Conservation (phyloP, 2,113 vertebrate species). For the Papio anubis region DNA sequence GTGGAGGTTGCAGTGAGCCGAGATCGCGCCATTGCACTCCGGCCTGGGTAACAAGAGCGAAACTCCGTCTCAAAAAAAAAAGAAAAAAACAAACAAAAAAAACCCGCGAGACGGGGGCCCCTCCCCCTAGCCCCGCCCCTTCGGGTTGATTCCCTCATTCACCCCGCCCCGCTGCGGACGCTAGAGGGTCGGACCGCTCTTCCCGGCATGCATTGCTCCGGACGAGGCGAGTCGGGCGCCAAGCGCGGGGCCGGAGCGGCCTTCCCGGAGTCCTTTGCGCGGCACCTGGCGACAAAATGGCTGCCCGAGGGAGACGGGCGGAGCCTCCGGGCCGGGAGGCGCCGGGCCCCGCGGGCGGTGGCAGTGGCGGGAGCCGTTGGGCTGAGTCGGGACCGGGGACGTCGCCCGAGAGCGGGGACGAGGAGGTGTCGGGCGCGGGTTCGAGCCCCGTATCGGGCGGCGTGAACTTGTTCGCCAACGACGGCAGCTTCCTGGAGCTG, state of each 20-base stretch:
- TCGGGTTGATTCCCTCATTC: neutral
- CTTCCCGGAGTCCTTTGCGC: conserved; percentile 75
- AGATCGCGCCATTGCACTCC: too few relatives aligned
- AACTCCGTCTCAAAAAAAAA: too few relatives aligned
- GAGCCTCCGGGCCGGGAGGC: conserved; percentile 74
- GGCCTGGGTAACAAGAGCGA: too few relatives aligned
- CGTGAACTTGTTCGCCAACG: conserved; percentile 94
- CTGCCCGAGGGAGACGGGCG: conserved; percentile 81
- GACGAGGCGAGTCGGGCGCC: conserved; percentile 35
- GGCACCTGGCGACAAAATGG: conserved; percentile 82
- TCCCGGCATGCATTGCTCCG: conserved; percentile 73
- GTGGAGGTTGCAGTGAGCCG: too few relatives aligned
- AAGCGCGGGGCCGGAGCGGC: conserved; percentile 59
- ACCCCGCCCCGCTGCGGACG: neutral
- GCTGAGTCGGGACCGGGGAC: conserved; percentile 71
- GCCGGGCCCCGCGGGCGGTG: conserved; percentile 69
- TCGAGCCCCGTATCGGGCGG: conserved; percentile 77
- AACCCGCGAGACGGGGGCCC: accelerated
- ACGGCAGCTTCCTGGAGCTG: conserved; percentile 97
- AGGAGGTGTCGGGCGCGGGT: conserved; percentile 63
- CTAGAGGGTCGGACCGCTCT: neutral
- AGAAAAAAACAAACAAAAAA: too few relatives aligned
- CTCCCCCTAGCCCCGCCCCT: accelerated
- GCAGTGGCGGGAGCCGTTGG: conserved; percentile 72
- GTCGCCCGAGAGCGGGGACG: conserved; percentile 74